Evolutionary conservation across 2,113 vertebrate species (phyloP).

Genomic region (Trematomus loennbergii): DNA sequence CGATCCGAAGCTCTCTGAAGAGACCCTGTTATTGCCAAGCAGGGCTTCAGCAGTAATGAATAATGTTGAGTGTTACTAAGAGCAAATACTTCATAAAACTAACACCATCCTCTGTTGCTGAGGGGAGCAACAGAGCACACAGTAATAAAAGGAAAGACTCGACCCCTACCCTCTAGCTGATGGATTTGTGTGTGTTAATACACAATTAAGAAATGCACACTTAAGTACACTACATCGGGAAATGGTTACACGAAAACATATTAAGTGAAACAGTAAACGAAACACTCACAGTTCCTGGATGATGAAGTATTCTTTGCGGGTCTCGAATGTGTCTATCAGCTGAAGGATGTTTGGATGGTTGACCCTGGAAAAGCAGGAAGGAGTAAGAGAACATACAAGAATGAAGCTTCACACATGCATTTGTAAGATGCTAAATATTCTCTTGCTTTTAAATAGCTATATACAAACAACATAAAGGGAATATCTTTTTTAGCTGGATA

Average conservation of each 20-base stretch:
- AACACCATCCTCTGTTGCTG: constrained; percentile 68
- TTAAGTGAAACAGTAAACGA: constrained; percentile 6
- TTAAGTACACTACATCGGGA: neutral
- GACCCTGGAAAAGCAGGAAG: constrained; percentile 79
- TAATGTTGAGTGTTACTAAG: constrained; percentile 66
- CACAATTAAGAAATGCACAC: constrained; percentile 10
- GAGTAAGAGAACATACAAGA: constrained; percentile 16
- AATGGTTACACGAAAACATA: constrained; percentile 11
- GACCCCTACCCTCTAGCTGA: constrained; percentile 33
- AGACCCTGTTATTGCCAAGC: constrained; percentile 49
- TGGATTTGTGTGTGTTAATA: constrained; percentile 31
- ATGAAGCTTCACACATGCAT: neutral
- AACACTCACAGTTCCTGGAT: constrained; percentile 89
- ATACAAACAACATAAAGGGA: neutral
- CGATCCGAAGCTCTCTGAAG: constrained; percentile 38
- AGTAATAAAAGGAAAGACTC: constrained; percentile 63
- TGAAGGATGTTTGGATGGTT: constrained; percentile 90
- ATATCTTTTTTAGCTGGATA: neutral
- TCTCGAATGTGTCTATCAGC: constrained; percentile 89
- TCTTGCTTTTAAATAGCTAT: constrained; percentile 13
- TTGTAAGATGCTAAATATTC: neutral
- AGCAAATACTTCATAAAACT: constrained; percentile 76
- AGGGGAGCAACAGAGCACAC: constrained; percentile 67
- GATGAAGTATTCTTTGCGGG: constrained; percentile 89
- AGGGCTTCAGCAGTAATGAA: constrained; percentile 67